Evolutionary conservation across 2,888 invertebrate species (phyloP), one percentile per base, ranked within the genome.

Genomic region (Pheosia gnoma): DNA sequence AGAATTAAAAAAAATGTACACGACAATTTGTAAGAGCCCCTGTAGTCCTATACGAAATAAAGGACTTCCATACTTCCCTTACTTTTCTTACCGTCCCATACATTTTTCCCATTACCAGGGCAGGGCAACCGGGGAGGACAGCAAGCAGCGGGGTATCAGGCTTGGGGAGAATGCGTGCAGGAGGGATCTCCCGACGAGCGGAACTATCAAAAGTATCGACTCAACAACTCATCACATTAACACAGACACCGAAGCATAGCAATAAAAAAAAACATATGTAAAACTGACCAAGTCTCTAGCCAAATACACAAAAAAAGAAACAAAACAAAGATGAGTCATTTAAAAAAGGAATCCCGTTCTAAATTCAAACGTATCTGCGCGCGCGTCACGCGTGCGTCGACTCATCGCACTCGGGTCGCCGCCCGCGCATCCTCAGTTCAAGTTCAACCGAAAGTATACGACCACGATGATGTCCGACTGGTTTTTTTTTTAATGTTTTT

Each of bases 341-440:
- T 39, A 5, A 38, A 25, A 54, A 55, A n/a, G n/a, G 55, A 55
- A 55, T 55, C 38, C 55, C 55, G 55, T 55, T 55, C 55, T 55
- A 55, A 53, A 53, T 53, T 37, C 53, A 53, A 55, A 55, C 55
- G 55, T 39, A 39, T 55, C 9, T 53, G 13, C 37, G n/a, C 39
- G 39, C 39, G 7, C 55, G 55, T 55, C 55, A 55, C 39, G n/a
- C 11, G 38, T 25, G 39, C 55, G 55, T 55, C 55, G 39, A 4
- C n/a, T 38, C 10, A 54, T 13, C n/a, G 45, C 11, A 39, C 2
- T 25, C 38, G 8, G 66, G 47, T 73, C 70, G 7, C 37, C 49
- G 53, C 1, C 62, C 65, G 63, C 58, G 25, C 70, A 58, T 62
- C 61, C 52, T 59, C 62, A 63, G 68, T 63, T 72, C 66, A 71